Evolutionary conservation across 1,140 invertebrate species (phyloP).

Genomic region (Bombus turneri): DNA sequence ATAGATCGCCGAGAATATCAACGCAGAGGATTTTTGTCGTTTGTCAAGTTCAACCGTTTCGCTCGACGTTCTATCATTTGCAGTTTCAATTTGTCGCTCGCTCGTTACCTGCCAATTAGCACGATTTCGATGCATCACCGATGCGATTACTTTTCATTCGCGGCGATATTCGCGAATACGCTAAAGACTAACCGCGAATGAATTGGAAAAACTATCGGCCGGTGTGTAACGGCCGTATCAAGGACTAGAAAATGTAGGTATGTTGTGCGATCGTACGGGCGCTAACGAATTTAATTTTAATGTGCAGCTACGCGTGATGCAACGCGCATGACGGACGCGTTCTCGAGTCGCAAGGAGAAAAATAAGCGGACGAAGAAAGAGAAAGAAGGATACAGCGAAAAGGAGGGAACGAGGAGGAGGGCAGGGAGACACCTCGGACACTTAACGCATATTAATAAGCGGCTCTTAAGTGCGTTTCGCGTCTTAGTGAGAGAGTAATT

Average conservation of each 20-base stretch:
- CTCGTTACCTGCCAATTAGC: no score
- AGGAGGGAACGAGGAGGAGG: conserved; percentile 58
- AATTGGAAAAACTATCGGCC: neutral
- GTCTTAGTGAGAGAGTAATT: conserved; percentile 63
- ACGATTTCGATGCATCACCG: no score
- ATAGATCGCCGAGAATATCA: no score
- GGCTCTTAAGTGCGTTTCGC: conserved; percentile 66
- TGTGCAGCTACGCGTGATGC: conserved; percentile 58
- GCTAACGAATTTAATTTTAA: conserved; percentile 64
- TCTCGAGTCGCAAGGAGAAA: conserved; percentile 47
- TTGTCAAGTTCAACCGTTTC: no score
- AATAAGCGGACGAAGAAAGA: conserved; percentile 65
- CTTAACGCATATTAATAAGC: conserved; percentile 76
- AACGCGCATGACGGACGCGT: conserved; percentile 61
- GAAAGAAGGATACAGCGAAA: conserved; percentile 54
- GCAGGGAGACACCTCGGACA: conserved; percentile 70
- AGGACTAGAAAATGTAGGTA: conserved; percentile 45
- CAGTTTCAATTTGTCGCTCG: no score
- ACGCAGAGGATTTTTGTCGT: no score
- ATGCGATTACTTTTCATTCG: neutral
- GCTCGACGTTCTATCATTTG: no score
- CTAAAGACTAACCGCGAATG: neutral
- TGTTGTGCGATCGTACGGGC: conserved; percentile 25
- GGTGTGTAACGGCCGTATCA: neutral
- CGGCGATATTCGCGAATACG: neutral